phyloP scores from a whole-genome alignment of 2,888 invertebrate genomes.

The Polia nebulosa region DNA sequence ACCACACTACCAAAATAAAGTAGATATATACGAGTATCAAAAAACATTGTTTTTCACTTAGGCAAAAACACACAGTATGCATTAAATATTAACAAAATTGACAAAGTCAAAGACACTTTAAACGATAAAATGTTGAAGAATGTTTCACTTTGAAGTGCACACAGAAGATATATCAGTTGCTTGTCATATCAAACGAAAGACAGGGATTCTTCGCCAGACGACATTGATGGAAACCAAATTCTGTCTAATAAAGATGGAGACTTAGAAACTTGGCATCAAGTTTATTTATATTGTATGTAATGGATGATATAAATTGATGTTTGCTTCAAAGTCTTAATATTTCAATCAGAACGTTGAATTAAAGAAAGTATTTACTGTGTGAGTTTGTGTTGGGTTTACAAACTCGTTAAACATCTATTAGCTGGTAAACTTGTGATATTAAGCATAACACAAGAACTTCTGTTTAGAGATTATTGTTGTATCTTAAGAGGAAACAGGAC shows the following conservation, averaged over 20 bases:
- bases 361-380: not conserved
- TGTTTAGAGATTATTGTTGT: too few relatives aligned
- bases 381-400: too few relatives aligned
- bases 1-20: not conserved
- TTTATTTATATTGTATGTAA: conserved; percentile 26
- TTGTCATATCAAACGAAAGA: conserved; percentile 57
- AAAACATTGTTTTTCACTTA: conserved; percentile 12
- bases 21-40: too few relatives aligned
- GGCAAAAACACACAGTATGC: not conserved
- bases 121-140: conserved; percentile 17
- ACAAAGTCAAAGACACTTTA: conserved; percentile 32
- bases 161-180: conserved; percentile 31
- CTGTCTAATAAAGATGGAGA: conserved; percentile 26
- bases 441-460: too few relatives aligned
- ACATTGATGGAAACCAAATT: conserved; percentile 36
- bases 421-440: too few relatives aligned
- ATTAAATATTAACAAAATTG: conserved; percentile 11
- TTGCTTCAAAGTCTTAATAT: not conserved
- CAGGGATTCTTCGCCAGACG: conserved; percentile 37
- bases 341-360: not conserved
- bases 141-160: conserved; percentile 42
- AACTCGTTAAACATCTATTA: too few relatives aligned
- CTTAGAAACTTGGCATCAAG: conserved; percentile 22
- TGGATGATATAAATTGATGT: conserved; percentile 9
- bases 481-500: too few relatives aligned